Conservation (phyloP, 2,113 vertebrate genomes). For the Acinonyx jubatus region DNA sequence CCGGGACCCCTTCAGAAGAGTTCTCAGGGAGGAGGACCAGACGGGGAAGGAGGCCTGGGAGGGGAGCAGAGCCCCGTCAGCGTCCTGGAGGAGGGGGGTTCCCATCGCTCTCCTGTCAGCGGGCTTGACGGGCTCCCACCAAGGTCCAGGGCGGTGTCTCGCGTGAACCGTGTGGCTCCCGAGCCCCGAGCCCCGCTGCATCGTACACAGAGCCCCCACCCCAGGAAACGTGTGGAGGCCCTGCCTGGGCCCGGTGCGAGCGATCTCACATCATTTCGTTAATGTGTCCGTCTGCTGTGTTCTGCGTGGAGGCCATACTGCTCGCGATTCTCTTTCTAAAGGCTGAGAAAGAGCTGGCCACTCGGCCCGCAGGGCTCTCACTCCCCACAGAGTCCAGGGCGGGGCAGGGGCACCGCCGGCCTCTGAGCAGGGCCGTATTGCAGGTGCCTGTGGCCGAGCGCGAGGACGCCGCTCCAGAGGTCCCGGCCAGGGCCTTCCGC, state of each 20-base stretch:
- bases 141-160: neutral
- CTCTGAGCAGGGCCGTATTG: neutral
- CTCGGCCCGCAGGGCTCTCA: neutral
- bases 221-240: neutral
- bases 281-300: neutral
- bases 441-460: neutral
- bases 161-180: accelerated
- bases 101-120: neutral
- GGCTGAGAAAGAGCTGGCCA: no score
- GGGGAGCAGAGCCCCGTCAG: accelerated
- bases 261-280: accelerated
- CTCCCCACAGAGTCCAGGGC: accelerated
- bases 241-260: neutral
- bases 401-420: accelerated
- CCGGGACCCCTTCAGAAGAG: accelerated
- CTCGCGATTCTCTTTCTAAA: neutral
- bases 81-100: neutral
- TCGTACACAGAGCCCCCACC: neutral
- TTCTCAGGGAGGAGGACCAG: neutral
- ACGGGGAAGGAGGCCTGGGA: no score
- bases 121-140: accelerated
- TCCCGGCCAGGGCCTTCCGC: slow-evolving; percentile 85
- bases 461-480: accelerated
- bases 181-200: neutral
- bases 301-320: accelerated